A percentile compares a stretch with the other conserved stretches of the same genome.
These are phyloP conservation scores for Tetraodon nigroviridis DNA, from an alignment of 2,113 vertebrate species.

Conservation along the genomic window DNA sequence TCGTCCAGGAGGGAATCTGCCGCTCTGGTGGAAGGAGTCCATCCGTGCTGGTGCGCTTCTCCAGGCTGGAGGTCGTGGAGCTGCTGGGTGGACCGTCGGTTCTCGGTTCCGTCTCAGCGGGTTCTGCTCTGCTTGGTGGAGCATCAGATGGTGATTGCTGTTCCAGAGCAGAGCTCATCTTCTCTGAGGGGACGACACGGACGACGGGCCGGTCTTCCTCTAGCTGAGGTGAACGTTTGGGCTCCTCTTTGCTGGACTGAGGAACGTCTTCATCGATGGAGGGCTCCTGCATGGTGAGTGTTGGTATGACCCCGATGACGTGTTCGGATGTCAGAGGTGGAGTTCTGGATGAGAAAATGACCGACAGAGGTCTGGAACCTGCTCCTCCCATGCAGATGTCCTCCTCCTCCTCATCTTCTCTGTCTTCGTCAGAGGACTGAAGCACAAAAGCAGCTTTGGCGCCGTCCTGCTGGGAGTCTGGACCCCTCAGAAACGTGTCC, in stretches of 20 bases:
- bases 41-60: constrained; percentile 41
- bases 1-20: constrained; percentile 7
- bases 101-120: constrained; percentile 15
- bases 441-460: constrained; percentile 54
- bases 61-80: constrained; percentile 42
- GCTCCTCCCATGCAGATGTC: constrained; percentile 64
- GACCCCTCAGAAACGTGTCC: constrained; percentile 48
- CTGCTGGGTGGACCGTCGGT: constrained; percentile 50
- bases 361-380: constrained; percentile 58
- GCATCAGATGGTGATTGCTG: constrained; percentile 2
- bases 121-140: constrained; percentile 28
- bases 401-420: constrained; percentile 61
- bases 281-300: constrained; percentile 59
- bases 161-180: constrained; percentile 20
- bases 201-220: constrained; percentile 30
- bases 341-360: constrained; percentile 49
- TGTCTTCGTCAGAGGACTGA: constrained; percentile 72
- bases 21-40: constrained; percentile 45
- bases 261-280: constrained; percentile 55
- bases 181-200: constrained; percentile 19
- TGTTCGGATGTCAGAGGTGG: constrained; percentile 21
- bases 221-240: constrained; percentile 25
- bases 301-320: constrained; percentile 42
- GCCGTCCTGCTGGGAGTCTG: constrained; percentile 22
- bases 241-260: constrained; percentile 41